Conservation (phyloP, 2,888 invertebrate species). For the Macrosiphum euphorbiae region DNA sequence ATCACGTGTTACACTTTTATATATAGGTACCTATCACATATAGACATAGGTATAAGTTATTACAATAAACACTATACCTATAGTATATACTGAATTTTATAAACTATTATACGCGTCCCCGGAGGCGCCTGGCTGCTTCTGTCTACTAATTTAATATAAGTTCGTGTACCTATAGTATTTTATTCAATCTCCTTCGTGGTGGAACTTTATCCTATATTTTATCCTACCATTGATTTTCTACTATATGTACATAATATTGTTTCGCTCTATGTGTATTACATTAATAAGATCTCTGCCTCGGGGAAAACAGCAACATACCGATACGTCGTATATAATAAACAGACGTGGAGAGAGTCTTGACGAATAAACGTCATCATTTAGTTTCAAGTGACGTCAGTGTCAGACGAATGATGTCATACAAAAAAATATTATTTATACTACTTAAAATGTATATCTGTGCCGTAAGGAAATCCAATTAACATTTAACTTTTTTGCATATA, state of each 20-base stretch:
- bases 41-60: neutral
- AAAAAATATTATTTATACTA: neutral
- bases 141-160: neutral
- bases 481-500: neutral
- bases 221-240: conserved; percentile 5
- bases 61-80: neutral
- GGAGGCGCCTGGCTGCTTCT: neutral
- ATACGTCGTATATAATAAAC: neutral
- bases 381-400: neutral
- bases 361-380: neutral
- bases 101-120: neutral
- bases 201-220: conserved; percentile 22
- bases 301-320: neutral
- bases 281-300: neutral
- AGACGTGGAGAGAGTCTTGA: neutral
- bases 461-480: neutral
- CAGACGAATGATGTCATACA: neutral
- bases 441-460: neutral
- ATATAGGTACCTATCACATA: neutral
- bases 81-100: neutral
- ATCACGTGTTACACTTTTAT: neutral
- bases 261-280: neutral
- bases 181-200: neutral
- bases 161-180: neutral
- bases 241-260: neutral